A percentile compares a stretch with the other conserved stretches of the same genome.
These are phyloP conservation scores for Okapia johnstoni DNA, from an alignment of 2,113 vertebrate species.

Conservation along the genomic window DNA sequence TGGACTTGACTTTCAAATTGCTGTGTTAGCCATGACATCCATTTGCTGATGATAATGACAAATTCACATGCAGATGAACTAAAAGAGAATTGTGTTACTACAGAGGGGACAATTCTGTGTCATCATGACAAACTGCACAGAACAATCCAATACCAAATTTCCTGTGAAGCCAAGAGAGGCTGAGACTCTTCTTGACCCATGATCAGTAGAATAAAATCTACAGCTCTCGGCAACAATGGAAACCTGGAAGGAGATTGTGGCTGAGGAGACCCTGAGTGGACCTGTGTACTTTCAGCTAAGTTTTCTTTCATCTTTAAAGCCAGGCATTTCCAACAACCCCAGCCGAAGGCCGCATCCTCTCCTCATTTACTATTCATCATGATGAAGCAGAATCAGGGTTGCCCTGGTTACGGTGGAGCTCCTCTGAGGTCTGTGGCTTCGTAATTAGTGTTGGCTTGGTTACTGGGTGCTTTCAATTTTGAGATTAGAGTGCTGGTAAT, in stretches of 20 bases:
- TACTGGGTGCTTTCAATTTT: slow-evolving; percentile 49
- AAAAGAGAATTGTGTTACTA: neutral
- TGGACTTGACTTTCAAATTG: neutral
- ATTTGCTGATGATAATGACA: neutral
- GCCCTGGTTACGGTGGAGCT: slow-evolving; percentile 53
- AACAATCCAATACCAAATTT: neutral
- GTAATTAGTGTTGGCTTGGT: slow-evolving; percentile 68
- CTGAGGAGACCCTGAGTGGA: fast-evolving
- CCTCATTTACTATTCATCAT: neutral
- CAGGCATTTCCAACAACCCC: neutral
- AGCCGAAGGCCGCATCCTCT: neutral
- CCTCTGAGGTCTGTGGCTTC: neutral
- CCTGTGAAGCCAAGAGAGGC: neutral
- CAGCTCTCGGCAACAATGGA: neutral
- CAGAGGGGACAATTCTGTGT: neutral
- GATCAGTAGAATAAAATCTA: neutral
- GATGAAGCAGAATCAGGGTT: slow-evolving; percentile 40
- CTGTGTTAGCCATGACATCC: neutral
- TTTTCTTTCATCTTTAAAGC: neutral
- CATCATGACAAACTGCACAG: neutral
- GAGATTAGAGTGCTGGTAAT: neutral
- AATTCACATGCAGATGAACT: neutral
- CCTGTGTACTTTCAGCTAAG: neutral
- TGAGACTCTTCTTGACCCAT: neutral
- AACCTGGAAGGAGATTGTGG: fast-evolving